Evolutionary conservation across 2,797 vertebrate species (phyloP).

Genomic region (Urocyon cinereoargenteus): DNA sequence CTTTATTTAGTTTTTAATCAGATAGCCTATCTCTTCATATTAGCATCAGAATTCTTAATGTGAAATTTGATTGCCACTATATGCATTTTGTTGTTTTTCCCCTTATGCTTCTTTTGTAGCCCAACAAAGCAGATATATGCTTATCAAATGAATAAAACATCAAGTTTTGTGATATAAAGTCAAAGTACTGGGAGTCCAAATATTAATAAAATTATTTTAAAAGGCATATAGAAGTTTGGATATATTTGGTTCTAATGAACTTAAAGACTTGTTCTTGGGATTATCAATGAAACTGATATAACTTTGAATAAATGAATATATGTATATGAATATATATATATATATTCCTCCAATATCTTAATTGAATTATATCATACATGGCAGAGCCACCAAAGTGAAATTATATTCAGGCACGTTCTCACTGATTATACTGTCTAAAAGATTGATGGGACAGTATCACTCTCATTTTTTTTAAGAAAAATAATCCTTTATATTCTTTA

Average conservation of each 20-base stretch:
- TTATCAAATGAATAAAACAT: not conserved
- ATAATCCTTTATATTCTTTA: constrained; percentile 82
- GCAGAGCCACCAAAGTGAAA: constrained; percentile 82
- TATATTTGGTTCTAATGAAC: not conserved
- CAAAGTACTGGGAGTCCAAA: not conserved
- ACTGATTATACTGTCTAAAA: constrained; percentile 86
- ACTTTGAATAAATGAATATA: not conserved
- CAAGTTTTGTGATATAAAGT: not conserved
- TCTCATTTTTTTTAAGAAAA: constrained; percentile 79
- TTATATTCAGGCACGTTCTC: constrained; percentile 84
- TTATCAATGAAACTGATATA: constrained; percentile 24
- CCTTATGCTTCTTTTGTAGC: not conserved
- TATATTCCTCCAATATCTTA: constrained; percentile 81
- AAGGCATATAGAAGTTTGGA: not conserved
- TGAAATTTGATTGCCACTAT: not conserved
- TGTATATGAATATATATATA: not conserved
- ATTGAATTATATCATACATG: constrained; percentile 84
- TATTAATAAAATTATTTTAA: not conserved
- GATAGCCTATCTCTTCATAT: not conserved
- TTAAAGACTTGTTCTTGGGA: not conserved
- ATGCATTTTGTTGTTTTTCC: not conserved
- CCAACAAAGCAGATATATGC: not conserved
- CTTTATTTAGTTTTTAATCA: not conserved
- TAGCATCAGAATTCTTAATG: not conserved
- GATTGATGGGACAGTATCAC: constrained; percentile 79